These are phyloP conservation scores for Dipodomys spectabilis DNA, from an alignment of 2,113 vertebrate species.

Conservation along the genomic window DNA sequence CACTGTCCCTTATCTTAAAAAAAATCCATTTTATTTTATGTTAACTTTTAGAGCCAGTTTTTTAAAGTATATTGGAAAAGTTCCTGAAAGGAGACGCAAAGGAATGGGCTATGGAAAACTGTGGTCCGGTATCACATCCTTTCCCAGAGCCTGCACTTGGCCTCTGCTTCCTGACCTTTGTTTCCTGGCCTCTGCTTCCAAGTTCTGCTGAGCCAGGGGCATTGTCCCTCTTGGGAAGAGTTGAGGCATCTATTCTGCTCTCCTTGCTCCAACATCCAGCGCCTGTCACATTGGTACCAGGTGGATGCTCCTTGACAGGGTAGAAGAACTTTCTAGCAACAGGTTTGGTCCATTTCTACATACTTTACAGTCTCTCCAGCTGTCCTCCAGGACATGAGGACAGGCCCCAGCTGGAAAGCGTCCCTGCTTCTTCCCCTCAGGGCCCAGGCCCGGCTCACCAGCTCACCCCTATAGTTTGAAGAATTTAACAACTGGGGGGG, in stretches of 20 bases:
- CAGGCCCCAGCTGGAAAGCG: neutral
- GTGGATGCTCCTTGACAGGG: neutral
- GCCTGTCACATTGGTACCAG: neutral
- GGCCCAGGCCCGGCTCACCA: neutral
- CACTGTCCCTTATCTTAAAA: too few relatives aligned
- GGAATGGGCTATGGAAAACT: neutral
- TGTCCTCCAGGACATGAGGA: neutral
- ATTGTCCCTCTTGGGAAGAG: neutral
- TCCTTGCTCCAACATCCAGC: neutral
- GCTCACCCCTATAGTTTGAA: neutral
- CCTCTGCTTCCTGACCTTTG: too few relatives aligned
- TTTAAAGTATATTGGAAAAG: neutral
- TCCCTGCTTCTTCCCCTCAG: neutral
- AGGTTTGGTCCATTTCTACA: neutral
- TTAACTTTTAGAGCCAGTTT: neutral
- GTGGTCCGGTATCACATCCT: neutral
- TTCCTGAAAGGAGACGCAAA: neutral
- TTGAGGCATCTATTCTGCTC: neutral
- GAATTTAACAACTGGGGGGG: neutral
- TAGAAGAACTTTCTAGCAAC: neutral
- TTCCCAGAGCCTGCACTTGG: neutral
- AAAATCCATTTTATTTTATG: neutral
- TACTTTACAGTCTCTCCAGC: neutral
- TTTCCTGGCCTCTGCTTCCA: too few relatives aligned
- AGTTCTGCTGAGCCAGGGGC: neutral